phyloP scores from a whole-genome alignment of 2,797 vertebrate genomes.

The Decapterus maruadsi region DNA sequence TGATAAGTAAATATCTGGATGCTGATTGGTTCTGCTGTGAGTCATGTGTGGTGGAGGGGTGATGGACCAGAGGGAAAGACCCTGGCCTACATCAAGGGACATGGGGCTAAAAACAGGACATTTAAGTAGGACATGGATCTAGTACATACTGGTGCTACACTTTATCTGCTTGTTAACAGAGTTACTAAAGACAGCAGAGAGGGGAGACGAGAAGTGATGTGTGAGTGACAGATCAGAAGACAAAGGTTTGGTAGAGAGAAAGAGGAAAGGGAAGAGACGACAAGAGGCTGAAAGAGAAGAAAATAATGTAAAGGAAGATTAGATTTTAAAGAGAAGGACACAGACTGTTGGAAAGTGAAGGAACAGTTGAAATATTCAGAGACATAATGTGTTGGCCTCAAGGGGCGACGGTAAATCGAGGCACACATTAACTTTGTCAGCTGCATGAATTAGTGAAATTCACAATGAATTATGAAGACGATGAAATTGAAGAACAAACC shows the following conservation, averaged over 20 bases:
- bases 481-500: too few species aligned
- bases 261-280: slow-evolving; percentile 7
- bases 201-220: background rate
- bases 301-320: slow-evolving; percentile 14
- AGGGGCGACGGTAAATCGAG: too few species aligned
- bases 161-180: slow-evolving; percentile 50
- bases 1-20: slow-evolving; percentile 3
- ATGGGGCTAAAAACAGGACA: slow-evolving; percentile 69
- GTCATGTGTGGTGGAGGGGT: slow-evolving; percentile 2
- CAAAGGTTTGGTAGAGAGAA: slow-evolving; percentile 2
- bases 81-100: slow-evolving; percentile 68
- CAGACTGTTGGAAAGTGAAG: background rate
- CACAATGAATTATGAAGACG: too few species aligned
- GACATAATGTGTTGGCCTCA: too few species aligned
- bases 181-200: slow-evolving; percentile 35
- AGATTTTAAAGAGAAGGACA: slow-evolving; percentile 9
- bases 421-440: too few species aligned
- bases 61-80: slow-evolving; percentile 50
- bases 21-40: slow-evolving; percentile 10
- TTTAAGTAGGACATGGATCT: slow-evolving; percentile 71
- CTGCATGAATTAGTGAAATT: too few species aligned
- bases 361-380: background rate
- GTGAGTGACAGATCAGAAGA: slow-evolving; percentile 1
- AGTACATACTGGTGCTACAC: slow-evolving; percentile 31
- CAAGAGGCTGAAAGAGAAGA: background rate